Percentiles rank a stretch among this genome's conserved stretches.
Conservation (phyloP, 1,140 invertebrate species). For the Tetragnatha versicolor region DNA sequence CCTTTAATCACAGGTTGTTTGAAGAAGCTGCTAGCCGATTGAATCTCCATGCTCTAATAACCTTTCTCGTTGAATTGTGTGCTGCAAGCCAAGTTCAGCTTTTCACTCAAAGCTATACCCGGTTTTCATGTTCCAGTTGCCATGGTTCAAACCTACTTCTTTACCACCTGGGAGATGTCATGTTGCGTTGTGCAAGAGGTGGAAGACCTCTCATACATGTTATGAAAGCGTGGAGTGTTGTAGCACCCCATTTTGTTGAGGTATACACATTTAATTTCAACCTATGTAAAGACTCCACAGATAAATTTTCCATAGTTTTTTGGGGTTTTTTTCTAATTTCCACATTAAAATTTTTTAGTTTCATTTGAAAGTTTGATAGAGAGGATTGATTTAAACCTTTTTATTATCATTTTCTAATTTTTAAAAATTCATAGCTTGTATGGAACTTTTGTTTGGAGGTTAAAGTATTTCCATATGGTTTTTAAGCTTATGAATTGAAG, state of each 20-base stretch:
- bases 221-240: slow-evolving; percentile 87
- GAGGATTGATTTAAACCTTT: too few relatives aligned
- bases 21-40: slow-evolving; percentile 85
- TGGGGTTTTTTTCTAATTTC: too few relatives aligned
- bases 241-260: slow-evolving; percentile 91
- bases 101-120: slow-evolving; percentile 63
- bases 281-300: too few relatives aligned
- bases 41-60: slow-evolving; percentile 82
- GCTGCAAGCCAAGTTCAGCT: slow-evolving; percentile 81
- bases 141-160: slow-evolving; percentile 69
- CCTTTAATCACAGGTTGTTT: slow-evolving; percentile 63
- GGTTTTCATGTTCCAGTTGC: slow-evolving; percentile 27
- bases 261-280: too few relatives aligned
- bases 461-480: too few relatives aligned
- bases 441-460: too few relatives aligned
- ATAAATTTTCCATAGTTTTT: not conserved
- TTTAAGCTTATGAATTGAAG: too few relatives aligned
- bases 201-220: slow-evolving; percentile 87
- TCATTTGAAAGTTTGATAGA: too few relatives aligned
- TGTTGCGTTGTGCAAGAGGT: slow-evolving; percentile 83
- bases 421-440: too few relatives aligned
- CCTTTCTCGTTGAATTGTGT: slow-evolving; percentile 81
- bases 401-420: too few relatives aligned
- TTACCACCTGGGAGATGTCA: slow-evolving; percentile 83
- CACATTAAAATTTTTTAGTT: too few relatives aligned